Percentiles rank a stretch among this genome's conserved stretches.
phyloP scores from a whole-genome alignment of 1,140 invertebrate genomes.

The Drosophila lacertosa region DNA sequence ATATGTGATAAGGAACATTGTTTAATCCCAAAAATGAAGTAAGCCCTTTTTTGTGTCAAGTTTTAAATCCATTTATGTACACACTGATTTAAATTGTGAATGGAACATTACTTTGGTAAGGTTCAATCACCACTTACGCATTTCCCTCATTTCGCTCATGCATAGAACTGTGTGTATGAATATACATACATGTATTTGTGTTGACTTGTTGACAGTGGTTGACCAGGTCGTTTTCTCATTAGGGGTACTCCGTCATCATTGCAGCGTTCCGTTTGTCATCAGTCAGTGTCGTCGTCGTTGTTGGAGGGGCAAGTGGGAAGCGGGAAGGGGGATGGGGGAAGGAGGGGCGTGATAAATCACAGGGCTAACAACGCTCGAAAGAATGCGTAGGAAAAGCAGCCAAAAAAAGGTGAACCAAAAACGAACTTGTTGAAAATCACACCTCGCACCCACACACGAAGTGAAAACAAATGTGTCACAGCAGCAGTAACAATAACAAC shows the following conservation, averaged over 20 bases:
- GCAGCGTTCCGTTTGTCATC: constrained; percentile 49
- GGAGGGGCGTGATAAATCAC: constrained; percentile 65
- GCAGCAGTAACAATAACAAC: constrained; percentile 43
- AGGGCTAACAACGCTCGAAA: constrained; percentile 35
- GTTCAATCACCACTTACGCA: background rate
- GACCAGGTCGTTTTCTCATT: constrained; percentile 56
- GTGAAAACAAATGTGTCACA: constrained; percentile 56
- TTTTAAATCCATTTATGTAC: no score
- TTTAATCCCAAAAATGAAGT: no score
- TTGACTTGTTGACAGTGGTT: constrained; percentile 37
- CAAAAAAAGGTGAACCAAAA: constrained; percentile 43
- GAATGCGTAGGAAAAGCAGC: constrained; percentile 43
- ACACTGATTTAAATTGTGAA: no score
- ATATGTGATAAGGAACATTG: no score
- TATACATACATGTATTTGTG: background rate
- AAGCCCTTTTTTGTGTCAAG: no score
- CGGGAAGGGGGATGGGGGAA: no score
- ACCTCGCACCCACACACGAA: constrained; percentile 42
- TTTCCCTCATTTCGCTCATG: background rate
- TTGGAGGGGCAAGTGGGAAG: no score
- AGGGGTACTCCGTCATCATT: constrained; percentile 51
- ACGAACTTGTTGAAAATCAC: constrained; percentile 77
- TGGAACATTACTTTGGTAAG: no score
- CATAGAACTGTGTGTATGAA: background rate
- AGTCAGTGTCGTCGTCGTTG: constrained; percentile 58